A percentile compares a stretch with the other conserved stretches of the same genome.
These are phyloP conservation scores for Sebastes cheni DNA, from an alignment of 2,797 vertebrate genomes.

Conservation along the genomic window DNA sequence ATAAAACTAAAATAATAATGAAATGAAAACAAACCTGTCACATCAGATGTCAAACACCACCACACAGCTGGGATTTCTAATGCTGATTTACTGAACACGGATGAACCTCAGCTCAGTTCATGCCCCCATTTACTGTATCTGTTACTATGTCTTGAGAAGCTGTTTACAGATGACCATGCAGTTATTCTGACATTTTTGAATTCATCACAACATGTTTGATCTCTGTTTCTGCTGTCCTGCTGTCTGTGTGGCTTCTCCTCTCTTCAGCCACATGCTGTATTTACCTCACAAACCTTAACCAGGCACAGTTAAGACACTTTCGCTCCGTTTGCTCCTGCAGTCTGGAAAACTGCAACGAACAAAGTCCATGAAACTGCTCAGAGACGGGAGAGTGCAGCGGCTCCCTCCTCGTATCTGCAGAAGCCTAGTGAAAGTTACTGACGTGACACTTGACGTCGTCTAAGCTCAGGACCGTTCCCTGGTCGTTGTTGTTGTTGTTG, in stretches of 20 bases:
- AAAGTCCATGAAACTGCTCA: conserved; percentile 25
- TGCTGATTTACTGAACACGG: conserved; percentile 36
- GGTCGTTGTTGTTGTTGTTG: conserved; percentile 90
- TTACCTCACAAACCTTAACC: conserved; percentile 13
- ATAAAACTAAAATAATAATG: not conserved
- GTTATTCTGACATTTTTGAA: conserved; percentile 30
- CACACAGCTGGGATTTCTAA: conserved; percentile 24
- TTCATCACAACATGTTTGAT: conserved; percentile 18
- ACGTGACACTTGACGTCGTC: conserved; percentile 98
- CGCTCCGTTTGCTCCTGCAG: conserved; percentile 17
- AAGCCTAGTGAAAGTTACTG: conserved; percentile 85
- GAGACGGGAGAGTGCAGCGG: conserved; percentile 6
- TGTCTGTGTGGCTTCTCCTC: not conserved
- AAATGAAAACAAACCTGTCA: not conserved
- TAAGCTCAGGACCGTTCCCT: conserved; percentile 92
- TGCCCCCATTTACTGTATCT: conserved; percentile 29
- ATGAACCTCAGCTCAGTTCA: conserved; percentile 18
- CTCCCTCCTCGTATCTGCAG: not conserved
- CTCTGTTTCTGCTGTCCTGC: conserved; percentile 20
- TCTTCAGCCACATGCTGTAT: not conserved
- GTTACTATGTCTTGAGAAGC: conserved; percentile 42
- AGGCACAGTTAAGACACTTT: conserved; percentile 38
- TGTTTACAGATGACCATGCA: conserved; percentile 63
- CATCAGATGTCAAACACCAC: conserved; percentile 2
- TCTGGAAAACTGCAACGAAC: conserved; percentile 19